phyloP scores from a whole-genome alignment of 2,113 vertebrate genomes.

The Todiramphus chloris region DNA sequence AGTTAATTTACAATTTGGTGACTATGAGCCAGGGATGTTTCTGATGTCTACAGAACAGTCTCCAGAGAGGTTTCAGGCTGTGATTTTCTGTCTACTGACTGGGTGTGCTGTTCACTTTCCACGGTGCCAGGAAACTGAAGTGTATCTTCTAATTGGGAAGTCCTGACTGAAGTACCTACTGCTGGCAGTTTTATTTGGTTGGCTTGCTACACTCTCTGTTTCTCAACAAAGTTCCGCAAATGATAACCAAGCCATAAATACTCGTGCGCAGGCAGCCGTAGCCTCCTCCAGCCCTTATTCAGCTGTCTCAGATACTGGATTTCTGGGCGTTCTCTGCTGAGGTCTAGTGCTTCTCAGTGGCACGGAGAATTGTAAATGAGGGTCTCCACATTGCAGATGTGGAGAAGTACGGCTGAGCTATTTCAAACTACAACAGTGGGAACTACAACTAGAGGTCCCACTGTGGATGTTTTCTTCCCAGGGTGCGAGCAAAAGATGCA shows the following conservation, averaged over 20 bases:
- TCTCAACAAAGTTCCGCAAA: background rate
- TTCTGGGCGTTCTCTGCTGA: background rate
- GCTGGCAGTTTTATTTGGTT: background rate
- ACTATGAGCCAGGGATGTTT: background rate
- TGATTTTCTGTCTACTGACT: background rate
- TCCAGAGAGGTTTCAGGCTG: background rate
- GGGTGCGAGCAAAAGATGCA: accelerated
- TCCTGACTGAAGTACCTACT: background rate
- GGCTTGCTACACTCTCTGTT: background rate
- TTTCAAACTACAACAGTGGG: background rate
- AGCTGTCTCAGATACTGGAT: background rate
- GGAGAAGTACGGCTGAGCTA: background rate
- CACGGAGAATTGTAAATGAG: background rate
- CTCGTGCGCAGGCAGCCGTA: background rate
- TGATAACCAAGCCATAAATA: background rate
- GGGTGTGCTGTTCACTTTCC: background rate
- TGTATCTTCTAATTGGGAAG: background rate
- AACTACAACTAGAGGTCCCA: background rate
- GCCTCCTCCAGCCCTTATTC: background rate
- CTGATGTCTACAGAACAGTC: background rate
- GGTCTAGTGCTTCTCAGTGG: background rate
- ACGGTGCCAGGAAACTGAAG: background rate
- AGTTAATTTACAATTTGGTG: background rate
- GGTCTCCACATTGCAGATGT: background rate
- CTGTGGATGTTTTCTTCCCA: accelerated